Evolutionary conservation across 1,140 invertebrate genomes (phyloP).

Genomic region (Potamilus streckersoni): DNA sequence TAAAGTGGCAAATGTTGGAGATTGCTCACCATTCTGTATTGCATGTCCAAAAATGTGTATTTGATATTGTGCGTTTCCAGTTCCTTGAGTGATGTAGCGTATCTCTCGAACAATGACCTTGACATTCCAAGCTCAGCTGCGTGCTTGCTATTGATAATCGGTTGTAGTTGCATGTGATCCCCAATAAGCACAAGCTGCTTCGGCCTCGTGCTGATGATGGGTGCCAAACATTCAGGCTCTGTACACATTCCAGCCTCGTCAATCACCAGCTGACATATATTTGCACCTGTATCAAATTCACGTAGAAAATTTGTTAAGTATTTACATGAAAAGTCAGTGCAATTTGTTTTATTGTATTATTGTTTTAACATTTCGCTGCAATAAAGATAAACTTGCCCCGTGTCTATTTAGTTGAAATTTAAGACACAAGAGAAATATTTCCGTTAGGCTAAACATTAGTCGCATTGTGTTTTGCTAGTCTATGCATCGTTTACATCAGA

Average conservation of each 20-base stretch:
- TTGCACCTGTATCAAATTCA: too few species aligned
- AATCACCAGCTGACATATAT: constrained; percentile 45
- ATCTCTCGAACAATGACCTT: constrained; percentile 59
- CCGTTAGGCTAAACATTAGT: too few species aligned
- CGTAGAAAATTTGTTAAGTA: too few species aligned
- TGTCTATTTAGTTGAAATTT: too few species aligned
- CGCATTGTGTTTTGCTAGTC: too few species aligned
- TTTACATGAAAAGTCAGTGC: too few species aligned
- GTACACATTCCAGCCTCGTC: constrained; percentile 62
- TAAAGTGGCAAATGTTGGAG: too few species aligned
- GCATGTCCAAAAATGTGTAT: constrained; percentile 40
- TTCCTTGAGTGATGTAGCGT: constrained; percentile 27
- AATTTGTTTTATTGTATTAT: too few species aligned
- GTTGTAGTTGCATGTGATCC: constrained; percentile 60
- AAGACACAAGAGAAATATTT: too few species aligned
- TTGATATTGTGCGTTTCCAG: constrained; percentile 7
- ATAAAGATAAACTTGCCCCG: too few species aligned
- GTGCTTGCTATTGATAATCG: constrained; percentile 47
- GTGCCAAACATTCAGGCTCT: constrained; percentile 58
- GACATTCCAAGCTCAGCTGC: constrained; percentile 52
- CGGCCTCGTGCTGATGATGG: constrained; percentile 44
- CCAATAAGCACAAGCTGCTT: constrained; percentile 61
- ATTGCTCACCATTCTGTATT: constrained; percentile 60
- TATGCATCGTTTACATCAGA: too few species aligned
- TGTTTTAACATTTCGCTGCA: too few species aligned